Evolutionary conservation across 2,888 invertebrate species (phyloP).

Genomic region (Nebria salina): DNA sequence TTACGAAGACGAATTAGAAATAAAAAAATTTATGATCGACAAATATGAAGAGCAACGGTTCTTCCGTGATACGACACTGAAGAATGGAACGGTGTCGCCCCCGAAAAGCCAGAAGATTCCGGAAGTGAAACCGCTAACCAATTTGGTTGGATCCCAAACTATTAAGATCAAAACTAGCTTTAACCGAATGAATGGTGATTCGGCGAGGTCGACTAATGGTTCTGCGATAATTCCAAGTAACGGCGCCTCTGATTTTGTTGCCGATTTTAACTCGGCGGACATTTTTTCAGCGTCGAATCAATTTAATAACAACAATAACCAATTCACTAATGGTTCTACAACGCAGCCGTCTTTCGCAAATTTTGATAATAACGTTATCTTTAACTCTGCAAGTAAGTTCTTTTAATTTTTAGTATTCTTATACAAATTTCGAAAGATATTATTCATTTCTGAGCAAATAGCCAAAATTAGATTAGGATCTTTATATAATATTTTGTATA

Average conservation of each 20-base stretch:
- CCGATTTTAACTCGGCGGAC: slow-evolving; percentile 71
- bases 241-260: slow-evolving; percentile 65
- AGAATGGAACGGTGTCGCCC: slow-evolving; percentile 49
- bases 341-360: slow-evolving; percentile 68
- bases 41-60: slow-evolving; percentile 94
- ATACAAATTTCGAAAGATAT: neutral
- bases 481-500: neutral
- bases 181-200: slow-evolving; percentile 45
- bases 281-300: slow-evolving; percentile 39
- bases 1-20: slow-evolving; percentile 87
- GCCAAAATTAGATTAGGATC: neutral
- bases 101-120: slow-evolving; percentile 31
- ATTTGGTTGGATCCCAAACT: neutral
- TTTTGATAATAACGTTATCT: slow-evolving; percentile 78
- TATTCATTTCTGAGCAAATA: neutral
- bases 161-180: neutral
- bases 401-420: neutral
- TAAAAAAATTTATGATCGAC: slow-evolving; percentile 91
- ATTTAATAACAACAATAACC: slow-evolving; percentile 52
- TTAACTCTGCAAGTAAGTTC: slow-evolving; percentile 66
- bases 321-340: slow-evolving; percentile 51
- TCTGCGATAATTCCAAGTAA: slow-evolving; percentile 35
- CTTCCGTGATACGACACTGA: slow-evolving; percentile 60
- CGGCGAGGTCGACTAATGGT: neutral
- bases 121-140: slow-evolving; percentile 43